These are phyloP conservation scores for Orthosia cruda DNA, from an alignment of 2,888 invertebrate genomes.

Conservation along the genomic window DNA sequence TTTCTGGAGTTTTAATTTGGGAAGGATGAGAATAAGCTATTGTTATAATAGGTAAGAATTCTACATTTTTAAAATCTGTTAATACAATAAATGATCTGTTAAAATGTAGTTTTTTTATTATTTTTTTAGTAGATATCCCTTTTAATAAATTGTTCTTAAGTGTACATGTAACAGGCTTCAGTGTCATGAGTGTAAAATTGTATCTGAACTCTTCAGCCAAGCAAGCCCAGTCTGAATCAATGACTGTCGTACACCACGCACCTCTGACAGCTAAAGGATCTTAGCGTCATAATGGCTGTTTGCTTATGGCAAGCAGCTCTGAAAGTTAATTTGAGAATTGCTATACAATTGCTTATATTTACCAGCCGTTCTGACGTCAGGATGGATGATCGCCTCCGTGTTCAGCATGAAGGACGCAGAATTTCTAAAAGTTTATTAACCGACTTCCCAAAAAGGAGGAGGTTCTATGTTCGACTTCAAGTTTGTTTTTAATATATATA, in stretches of 20 bases:
- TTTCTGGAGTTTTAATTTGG: slow-evolving; percentile 39
- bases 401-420: too few relatives aligned
- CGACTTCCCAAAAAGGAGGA: too few relatives aligned
- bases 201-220: slow-evolving; percentile 95
- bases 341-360: too few relatives aligned
- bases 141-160: slow-evolving; percentile 98
- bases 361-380: too few relatives aligned
- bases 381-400: too few relatives aligned
- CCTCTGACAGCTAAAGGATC: slow-evolving; percentile 95
- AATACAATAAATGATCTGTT: slow-evolving; percentile 74
- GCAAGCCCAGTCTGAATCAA: slow-evolving; percentile 96
- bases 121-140: slow-evolving; percentile 88
- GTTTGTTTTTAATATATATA: too few relatives aligned
- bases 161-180: slow-evolving; percentile 96
- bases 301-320: too few relatives aligned
- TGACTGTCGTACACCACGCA: slow-evolving; percentile 96
- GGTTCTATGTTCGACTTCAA: too few relatives aligned
- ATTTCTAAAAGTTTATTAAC: too few relatives aligned
- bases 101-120: slow-evolving; percentile 57
- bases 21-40: slow-evolving; percentile 42
- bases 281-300: too few relatives aligned
- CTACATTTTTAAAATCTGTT: slow-evolving; percentile 71
- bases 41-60: slow-evolving; percentile 54
- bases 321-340: too few relatives aligned
- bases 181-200: slow-evolving; percentile 94